A percentile compares a stretch with the other conserved stretches of the same genome.
Evolutionary conservation across 2,888 invertebrate genomes (phyloP).

Genomic region (Phrixothrix hirtus): DNA sequence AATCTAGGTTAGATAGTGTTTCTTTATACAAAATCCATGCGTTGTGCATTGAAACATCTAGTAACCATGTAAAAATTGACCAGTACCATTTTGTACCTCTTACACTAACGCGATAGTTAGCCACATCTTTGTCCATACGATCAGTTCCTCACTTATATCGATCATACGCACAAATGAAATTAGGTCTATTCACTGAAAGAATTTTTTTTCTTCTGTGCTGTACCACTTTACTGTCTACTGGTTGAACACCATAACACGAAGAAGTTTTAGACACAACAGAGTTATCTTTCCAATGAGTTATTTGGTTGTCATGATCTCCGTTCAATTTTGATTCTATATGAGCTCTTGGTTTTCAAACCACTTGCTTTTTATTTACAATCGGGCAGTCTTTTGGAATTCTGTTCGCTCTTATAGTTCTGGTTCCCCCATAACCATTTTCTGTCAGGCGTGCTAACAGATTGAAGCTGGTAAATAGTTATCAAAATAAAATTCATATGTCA

Average conservation of each 20-base stretch:
- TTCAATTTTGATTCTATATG: conserved; percentile 3
- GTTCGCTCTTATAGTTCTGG: neutral
- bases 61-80: conserved; percentile 1
- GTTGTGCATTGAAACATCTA: conserved; percentile 7
- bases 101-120: neutral
- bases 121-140: neutral
- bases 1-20: neutral
- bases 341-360: neutral
- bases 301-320: neutral
- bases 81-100: conserved; percentile 5
- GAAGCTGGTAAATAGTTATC: too few species aligned
- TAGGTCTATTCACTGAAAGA: neutral
- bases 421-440: neutral
- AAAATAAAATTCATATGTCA: too few species aligned
- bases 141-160: conserved; percentile 1
- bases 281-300: neutral
- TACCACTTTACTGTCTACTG: neutral
- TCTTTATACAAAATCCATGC: conserved; percentile 3
- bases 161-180: too few species aligned
- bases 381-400: neutral
- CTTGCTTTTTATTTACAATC: neutral
- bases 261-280: too few species aligned
- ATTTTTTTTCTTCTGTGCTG: neutral
- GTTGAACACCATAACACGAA: neutral
- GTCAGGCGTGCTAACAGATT: neutral